Conservation (phyloP, 2,888 invertebrate genomes). For the Drosophila mettleri region DNA sequence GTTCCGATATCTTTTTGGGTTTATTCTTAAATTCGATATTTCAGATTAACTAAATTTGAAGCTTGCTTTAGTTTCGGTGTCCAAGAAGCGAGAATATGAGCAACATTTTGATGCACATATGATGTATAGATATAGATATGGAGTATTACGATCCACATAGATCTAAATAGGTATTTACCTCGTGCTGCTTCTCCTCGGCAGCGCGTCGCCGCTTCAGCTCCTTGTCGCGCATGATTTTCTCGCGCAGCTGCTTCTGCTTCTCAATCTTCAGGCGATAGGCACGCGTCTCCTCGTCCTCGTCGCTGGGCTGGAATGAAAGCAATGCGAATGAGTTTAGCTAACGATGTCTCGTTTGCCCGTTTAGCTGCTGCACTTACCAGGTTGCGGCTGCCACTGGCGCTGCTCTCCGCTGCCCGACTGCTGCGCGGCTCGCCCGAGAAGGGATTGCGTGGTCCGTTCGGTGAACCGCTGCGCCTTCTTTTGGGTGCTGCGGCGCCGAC, state of each 20-base stretch:
- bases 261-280: slow-evolving; percentile 85
- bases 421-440: slow-evolving; percentile 73
- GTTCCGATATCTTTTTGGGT: too few species aligned
- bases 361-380: slow-evolving; percentile 68
- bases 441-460: slow-evolving; percentile 57
- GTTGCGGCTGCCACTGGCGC: slow-evolving; percentile 57
- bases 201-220: slow-evolving; percentile 85
- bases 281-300: slow-evolving; percentile 86
- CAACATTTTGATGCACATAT: too few species aligned
- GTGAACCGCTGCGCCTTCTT: slow-evolving; percentile 83
- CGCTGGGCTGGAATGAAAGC: slow-evolving; percentile 74
- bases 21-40: too few species aligned
- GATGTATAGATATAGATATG: neutral
- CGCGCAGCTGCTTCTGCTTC: slow-evolving; percentile 85
- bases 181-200: slow-evolving; percentile 84
- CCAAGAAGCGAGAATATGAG: too few species aligned
- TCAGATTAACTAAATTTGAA: too few species aligned
- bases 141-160: neutral
- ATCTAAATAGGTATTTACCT: slow-evolving; percentile 67
- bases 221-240: slow-evolving; percentile 85
- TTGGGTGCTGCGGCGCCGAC: slow-evolving; percentile 61
- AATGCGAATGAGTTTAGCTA: neutral
- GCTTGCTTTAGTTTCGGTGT: too few species aligned
- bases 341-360: too few species aligned
- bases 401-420: slow-evolving; percentile 72